phyloP scores from a whole-genome alignment of 2,888 invertebrate genomes.

The Chrysina gloriosa region DNA sequence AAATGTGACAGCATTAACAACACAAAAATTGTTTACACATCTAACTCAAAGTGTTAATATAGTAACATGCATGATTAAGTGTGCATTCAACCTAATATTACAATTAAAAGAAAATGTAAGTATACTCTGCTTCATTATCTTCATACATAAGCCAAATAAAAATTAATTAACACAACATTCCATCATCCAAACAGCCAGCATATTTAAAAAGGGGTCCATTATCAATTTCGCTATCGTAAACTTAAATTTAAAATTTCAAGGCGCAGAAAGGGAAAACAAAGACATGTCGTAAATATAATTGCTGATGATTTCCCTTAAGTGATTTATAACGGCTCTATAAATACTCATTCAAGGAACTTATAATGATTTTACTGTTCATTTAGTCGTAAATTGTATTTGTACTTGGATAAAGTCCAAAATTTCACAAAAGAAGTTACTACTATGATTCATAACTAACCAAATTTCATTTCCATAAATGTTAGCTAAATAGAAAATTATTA shows the following conservation, averaged over 20 bases:
- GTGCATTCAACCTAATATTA: not conserved
- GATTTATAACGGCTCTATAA: too few relatives aligned
- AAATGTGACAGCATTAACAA: not conserved
- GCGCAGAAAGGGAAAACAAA: too few relatives aligned
- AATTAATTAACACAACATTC: too few relatives aligned
- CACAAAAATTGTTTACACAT: not conserved
- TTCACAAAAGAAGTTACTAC: not conserved
- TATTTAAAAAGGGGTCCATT: too few relatives aligned
- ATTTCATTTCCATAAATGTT: too few relatives aligned
- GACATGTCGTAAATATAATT: too few relatives aligned
- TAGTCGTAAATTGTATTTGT: not conserved
- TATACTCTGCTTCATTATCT: not conserved
- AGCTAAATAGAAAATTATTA: too few relatives aligned
- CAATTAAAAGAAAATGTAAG: not conserved
- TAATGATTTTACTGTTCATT: not conserved
- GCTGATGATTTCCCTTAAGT: too few relatives aligned
- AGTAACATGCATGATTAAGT: not conserved
- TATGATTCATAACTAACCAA: conserved; percentile 1
- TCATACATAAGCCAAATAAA: too few relatives aligned
- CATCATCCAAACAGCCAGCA: too few relatives aligned
- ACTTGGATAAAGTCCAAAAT: not conserved
- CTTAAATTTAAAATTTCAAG: too few relatives aligned
- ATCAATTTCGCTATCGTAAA: too few relatives aligned
- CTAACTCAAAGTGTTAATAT: not conserved
- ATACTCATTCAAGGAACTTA: not conserved